phyloP scores from a whole-genome alignment of 2,888 invertebrate species.

The Limnephilus auricula region DNA sequence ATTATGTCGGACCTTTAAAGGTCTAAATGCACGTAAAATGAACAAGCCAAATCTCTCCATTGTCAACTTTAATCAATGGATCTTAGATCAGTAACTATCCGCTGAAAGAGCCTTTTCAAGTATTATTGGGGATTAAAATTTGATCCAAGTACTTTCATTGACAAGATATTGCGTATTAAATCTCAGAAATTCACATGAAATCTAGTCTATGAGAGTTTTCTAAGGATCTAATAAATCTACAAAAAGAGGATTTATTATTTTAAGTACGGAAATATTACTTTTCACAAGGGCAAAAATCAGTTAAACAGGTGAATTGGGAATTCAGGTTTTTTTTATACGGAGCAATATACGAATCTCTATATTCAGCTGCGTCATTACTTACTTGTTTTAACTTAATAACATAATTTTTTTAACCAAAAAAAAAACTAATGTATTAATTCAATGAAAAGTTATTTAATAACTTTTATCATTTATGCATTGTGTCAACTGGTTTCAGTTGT shows the following conservation, averaged over 20 bases:
- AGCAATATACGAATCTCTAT: no score
- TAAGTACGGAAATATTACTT: background rate
- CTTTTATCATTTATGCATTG: no score
- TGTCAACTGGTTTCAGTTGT: no score
- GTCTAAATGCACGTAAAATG: background rate
- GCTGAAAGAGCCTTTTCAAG: background rate
- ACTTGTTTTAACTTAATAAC: no score
- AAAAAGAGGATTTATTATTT: background rate
- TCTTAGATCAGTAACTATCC: background rate
- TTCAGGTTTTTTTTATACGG: no score
- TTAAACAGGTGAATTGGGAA: no score
- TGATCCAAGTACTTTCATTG: background rate
- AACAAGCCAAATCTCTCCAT: background rate
- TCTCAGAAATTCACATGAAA: background rate
- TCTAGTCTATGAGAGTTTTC: background rate
- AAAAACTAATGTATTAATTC: no score
- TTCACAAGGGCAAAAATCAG: no score
- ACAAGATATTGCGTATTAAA: background rate
- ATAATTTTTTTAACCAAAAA: no score
- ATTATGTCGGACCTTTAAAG: background rate
- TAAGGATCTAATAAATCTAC: background rate
- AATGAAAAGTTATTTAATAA: no score
- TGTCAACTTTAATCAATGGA: background rate
- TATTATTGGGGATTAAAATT: background rate
- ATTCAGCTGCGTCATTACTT: no score